Evolutionary conservation across 1,140 invertebrate species (phyloP), one percentile per base, ranked within the genome.

Genomic region (Drosophila cardini): DNA sequence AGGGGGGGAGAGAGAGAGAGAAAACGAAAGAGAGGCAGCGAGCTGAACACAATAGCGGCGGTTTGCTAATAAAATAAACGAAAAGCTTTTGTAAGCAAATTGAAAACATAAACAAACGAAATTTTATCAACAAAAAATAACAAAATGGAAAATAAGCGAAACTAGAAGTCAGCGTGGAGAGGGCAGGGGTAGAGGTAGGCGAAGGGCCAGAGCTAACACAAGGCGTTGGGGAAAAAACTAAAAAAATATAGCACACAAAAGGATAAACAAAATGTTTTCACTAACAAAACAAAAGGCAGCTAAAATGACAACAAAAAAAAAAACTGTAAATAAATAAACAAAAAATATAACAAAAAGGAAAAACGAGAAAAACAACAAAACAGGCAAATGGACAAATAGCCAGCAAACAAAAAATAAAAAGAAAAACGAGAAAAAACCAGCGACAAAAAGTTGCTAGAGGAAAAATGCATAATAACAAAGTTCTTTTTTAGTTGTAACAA

Each of bases 41-140:
- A 40, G 34, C 15, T 8, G 15, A 40, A 34, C 74, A 87, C 75
- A 86, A 86, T 87, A 78, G 82, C 79, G 69, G 72, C 72, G 52
- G 55, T 62, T 26, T 68, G 74, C 85, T 89, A 89, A 89, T 90
- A 89, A 89, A 90, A 90, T 85, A 85, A 90, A 76, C 81, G 80
- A 90, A 89, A 89, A 89, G 86, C 80, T 81, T 90, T 89, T 89
- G 85, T 89, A 90, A 85, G 80, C 85, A 89, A 89, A 90, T 89
- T 90, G 85, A 90, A 89, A 89, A 89, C 83, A 90, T 89, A 90
- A 89, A 89, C 85, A 89, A 90, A 90, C 84, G 73, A 83, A 87
- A 87, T 83, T 87, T 87, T 72, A 75, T 77, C 78, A 87, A 87
- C 71, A 73, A 43, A 58, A 67, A 68, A 26, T 4, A 4, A 26